phyloP scores from a whole-genome alignment of 2,113 vertebrate species.

The Myodes glareolus region DNA sequence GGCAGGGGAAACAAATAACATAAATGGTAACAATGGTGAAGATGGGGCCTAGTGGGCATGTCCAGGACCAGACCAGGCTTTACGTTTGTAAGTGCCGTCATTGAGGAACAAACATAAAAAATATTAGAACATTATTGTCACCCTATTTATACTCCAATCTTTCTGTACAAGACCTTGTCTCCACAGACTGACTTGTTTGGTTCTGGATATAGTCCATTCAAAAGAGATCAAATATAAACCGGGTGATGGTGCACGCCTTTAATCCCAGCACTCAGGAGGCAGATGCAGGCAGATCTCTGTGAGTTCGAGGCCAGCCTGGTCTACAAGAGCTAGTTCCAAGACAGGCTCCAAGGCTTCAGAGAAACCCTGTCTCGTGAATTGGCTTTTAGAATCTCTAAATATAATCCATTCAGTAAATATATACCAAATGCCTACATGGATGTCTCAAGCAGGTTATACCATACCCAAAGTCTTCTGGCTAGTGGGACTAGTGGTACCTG shows the following conservation, averaged over 20 bases:
- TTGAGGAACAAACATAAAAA: neutral
- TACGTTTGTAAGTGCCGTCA: neutral
- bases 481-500: neutral
- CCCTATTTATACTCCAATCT: neutral
- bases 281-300: too few species aligned
- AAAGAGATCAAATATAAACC: slow-evolving; percentile 31
- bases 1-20: slow-evolving; percentile 25
- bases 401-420: slow-evolving; percentile 40
- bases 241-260: neutral
- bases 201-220: neutral
- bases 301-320: too few species aligned
- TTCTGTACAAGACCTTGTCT: neutral
- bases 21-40: neutral
- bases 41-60: neutral
- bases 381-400: slow-evolving; percentile 36
- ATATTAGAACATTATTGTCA: neutral
- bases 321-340: too few species aligned
- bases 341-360: too few species aligned
- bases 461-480: neutral
- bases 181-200: neutral
- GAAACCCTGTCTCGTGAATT: neutral
- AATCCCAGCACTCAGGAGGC: too few species aligned
- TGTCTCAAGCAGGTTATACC: neutral
- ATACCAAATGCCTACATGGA: neutral
- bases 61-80: neutral